Base-by-base conservation (phyloP, 2,888 invertebrate species). In the Mythimna pallens region DNA sequence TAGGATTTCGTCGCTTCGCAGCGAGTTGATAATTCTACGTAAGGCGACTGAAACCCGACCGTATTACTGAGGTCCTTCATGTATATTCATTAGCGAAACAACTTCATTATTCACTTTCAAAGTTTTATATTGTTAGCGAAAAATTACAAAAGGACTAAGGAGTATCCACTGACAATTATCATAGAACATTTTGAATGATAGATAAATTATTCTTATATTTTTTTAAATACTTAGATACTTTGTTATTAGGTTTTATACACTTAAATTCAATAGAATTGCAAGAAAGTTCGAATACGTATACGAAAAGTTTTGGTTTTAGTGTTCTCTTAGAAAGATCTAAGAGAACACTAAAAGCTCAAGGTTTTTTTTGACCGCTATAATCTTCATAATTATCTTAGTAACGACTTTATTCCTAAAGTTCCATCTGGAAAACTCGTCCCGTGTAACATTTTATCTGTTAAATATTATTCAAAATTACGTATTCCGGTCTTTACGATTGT, bases 381-480 rank as follows among this genome's bases (percentile, higher is more conserved):
- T 70, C 40, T 22, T 22, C 22, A 12, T 52, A 36, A 36, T 8
- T 36, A 22, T n/a, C 14, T 4, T 30, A n/a, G n/a, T 70, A 25
- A 20, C n/a, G 40, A 9, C n/a, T 52, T 68, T 52, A 6, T 17
- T 9, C 30, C 7, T 50, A 1, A 47, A 22, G 22, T 14, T 9
- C 25, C 5, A 40, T 50, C 25, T 6, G 4, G 17, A 58, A 8
- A 30, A 6, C 14, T 40, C 50, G 34, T 7, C 55, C 54, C 6
- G 1, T 34, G 22, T 63, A 30, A 47, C 9, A 54, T 20, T 52
- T 14, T 34, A 43, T 54, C 9, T 8, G 20, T 43, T 43, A 14
- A 63, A 74, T 59, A 47, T n/a, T n/a, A 40, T 73, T n/a, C 63
- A 17, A 55, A 25, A 25, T 17, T 25, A 52, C n/a, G n/a, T 73